Percentiles rank a stretch among this genome's conserved stretches.
Evolutionary conservation across 2,797 vertebrate species (phyloP).

Genomic region (Eptatretus atami): DNA sequence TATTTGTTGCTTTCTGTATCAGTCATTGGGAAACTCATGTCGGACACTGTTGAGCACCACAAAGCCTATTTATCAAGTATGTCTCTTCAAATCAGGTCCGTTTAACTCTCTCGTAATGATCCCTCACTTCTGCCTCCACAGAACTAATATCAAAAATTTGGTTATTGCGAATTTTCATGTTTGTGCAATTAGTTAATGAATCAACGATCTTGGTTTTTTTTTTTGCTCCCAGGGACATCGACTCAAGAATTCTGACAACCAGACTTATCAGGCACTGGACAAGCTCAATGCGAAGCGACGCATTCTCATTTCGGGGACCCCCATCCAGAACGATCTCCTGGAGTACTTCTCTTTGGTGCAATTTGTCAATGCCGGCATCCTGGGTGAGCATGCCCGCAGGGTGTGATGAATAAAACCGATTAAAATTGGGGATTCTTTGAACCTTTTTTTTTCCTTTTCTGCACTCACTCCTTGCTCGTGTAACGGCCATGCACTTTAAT

Average conservation of each 20-base stretch:
- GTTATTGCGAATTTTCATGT: neutral
- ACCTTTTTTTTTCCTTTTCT: too few relatives aligned
- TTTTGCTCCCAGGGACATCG: constrained; percentile 36
- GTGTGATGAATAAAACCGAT: too few relatives aligned
- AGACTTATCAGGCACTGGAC: constrained; percentile 75
- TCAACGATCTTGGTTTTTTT: neutral
- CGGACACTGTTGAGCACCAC: too few relatives aligned
- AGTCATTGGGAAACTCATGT: too few relatives aligned
- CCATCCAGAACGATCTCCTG: constrained; percentile 84
- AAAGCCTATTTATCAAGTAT: too few relatives aligned
- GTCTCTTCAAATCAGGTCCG: too few relatives aligned
- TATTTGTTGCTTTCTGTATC: too few relatives aligned
- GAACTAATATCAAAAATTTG: neutral
- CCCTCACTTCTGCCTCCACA: neutral
- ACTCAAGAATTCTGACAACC: constrained; percentile 86
- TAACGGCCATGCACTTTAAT: too few relatives aligned
- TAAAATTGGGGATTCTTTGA: too few relatives aligned
- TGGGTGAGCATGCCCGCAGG: constrained; percentile 23
- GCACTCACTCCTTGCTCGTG: too few relatives aligned
- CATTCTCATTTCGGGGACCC: constrained; percentile 77
- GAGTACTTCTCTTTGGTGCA: constrained; percentile 95
- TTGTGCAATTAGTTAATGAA: neutral
- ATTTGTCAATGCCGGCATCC: constrained; percentile 67
- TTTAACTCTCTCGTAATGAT: too few relatives aligned
- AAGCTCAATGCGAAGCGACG: constrained; percentile 41